Evolutionary conservation across 2,888 invertebrate genomes (phyloP).

Genomic region (Athalia circularis): DNA sequence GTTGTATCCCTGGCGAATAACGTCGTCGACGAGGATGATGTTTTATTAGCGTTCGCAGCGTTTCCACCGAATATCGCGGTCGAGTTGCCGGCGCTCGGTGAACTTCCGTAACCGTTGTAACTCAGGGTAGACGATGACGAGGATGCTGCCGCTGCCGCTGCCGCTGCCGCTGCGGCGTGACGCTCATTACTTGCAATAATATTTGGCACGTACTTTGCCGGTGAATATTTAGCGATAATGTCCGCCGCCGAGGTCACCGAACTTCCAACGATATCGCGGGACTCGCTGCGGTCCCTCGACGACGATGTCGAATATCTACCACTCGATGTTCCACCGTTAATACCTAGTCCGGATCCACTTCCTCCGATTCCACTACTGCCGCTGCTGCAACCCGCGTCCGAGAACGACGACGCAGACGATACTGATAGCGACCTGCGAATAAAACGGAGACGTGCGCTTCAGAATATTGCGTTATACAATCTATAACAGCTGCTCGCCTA

Average conservation of each 20-base stretch:
- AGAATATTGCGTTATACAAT: slow-evolving; percentile 41
- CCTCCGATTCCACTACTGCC: slow-evolving; percentile 11
- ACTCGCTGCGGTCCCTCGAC: slow-evolving; percentile 51
- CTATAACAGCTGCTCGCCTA: background rate
- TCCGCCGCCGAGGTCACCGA: slow-evolving; percentile 77
- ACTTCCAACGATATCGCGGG: slow-evolving; percentile 49
- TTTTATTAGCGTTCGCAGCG: slow-evolving; percentile 29
- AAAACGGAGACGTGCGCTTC: slow-evolving; percentile 48
- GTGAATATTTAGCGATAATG: slow-evolving; percentile 85
- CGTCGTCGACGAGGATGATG: too few species aligned
- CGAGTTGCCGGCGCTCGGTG: slow-evolving; percentile 45
- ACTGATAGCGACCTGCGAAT: slow-evolving; percentile 66
- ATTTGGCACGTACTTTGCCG: slow-evolving; percentile 83
- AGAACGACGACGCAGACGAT: slow-evolving; percentile 63
- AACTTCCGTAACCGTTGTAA: slow-evolving; percentile 54
- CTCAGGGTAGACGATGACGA: slow-evolving; percentile 52
- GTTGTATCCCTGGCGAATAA: too few species aligned
- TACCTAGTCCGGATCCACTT: too few species aligned
- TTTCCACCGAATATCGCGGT: slow-evolving; percentile 47
- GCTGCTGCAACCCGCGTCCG: slow-evolving; percentile 58
- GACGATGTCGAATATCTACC: slow-evolving; percentile 39
- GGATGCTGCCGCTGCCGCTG: slow-evolving; percentile 68
- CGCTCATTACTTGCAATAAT: slow-evolving; percentile 59
- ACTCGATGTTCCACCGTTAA: slow-evolving; percentile 45
- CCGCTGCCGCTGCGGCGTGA: background rate